Evolutionary conservation across 1,140 invertebrate species (phyloP).

Genomic region (Asbolus verrucosus): DNA sequence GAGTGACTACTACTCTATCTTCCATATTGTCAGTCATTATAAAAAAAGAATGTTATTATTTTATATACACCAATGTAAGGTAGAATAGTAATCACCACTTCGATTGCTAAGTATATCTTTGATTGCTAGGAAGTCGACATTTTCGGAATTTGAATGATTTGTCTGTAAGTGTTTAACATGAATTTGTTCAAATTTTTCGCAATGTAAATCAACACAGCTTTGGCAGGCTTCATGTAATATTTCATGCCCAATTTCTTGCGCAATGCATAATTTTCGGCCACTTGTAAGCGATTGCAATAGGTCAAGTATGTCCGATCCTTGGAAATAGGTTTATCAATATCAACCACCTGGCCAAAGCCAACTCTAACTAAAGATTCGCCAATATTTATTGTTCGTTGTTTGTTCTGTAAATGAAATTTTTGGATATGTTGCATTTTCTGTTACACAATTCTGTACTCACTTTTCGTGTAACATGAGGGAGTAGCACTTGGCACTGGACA

Average conservation of each 20-base stretch:
- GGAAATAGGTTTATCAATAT: slow-evolving; percentile 56
- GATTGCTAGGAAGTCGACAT: slow-evolving; percentile 50
- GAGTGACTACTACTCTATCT: slow-evolving; percentile 2
- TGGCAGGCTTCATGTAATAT: slow-evolving; percentile 66
- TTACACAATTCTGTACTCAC: too few species aligned
- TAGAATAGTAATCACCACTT: slow-evolving; percentile 51
- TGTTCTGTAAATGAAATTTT: slow-evolving; percentile 31
- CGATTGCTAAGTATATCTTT: slow-evolving; percentile 52
- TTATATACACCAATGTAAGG: slow-evolving; percentile 55
- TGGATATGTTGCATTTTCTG: too few species aligned
- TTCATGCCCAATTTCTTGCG: slow-evolving; percentile 67
- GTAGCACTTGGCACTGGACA: slow-evolving; percentile 65
- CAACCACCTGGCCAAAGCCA: slow-evolving; percentile 65
- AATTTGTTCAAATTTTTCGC: slow-evolving; percentile 18
- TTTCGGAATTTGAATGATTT: slow-evolving; percentile 45
- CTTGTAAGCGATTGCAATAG: slow-evolving; percentile 63
- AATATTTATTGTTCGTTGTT: slow-evolving; percentile 57
- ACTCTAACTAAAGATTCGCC: slow-evolving; percentile 66
- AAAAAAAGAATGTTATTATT: slow-evolving; percentile 57
- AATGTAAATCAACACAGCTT: slow-evolving; percentile 42
- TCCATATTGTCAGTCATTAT: slow-evolving; percentile 7
- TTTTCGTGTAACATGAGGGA: slow-evolving; percentile 60
- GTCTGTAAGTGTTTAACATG: not conserved
- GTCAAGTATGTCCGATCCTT: slow-evolving; percentile 52
- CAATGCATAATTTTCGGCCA: slow-evolving; percentile 65